Evolutionary conservation across 1,140 invertebrate species (phyloP), one percentile per base, ranked within the genome.

Genomic region (Drosophila grimshawi): DNA sequence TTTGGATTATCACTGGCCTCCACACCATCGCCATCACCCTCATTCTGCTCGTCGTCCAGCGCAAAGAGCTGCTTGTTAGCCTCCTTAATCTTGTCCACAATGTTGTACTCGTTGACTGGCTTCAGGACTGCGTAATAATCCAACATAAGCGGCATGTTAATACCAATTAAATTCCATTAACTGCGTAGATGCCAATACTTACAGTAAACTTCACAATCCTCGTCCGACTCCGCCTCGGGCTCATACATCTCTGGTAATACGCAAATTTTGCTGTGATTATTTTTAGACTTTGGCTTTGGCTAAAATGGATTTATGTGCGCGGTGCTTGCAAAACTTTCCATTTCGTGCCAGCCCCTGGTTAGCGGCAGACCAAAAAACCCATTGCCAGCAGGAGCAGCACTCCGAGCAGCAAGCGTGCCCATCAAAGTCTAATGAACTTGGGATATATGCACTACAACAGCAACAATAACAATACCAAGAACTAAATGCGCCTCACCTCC

Each of bases 221-320:
- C 97, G 92, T 98, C 98, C 65, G 97, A 97, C 92, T 98, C 97
- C 41, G 97, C 93, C 90, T 98, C 97, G 91, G 98, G 98, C 91
- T 98, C 97, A 79, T 98, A 95, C 74, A 94, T 93, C 62, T 91
- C 77, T 86, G 86, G 6, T 56, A 33, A 30, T 63, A 32, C 43
- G 49, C 74, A 60, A 64, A 46, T 75, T 57, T 72, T 80, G 61
- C 55, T 68, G 51, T 43, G 60, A 62, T 32, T 86, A 85, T 88
- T 89, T 78, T 89, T 89, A 89, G 82, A 76, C 35, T 72, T 71
- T 63, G 32, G 71, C 35, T 72, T 71, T 63, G 32, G 71, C 51
- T 43, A 61, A 64, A 76, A 51, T 10, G 69, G 65, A 85, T 78
- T 89, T 89, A 82, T 81, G 68, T 64, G 59, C 32, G 19, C 51